Evolutionary conservation across 2,888 invertebrate species (phyloP).

Genomic region (Diarsia mendica): DNA sequence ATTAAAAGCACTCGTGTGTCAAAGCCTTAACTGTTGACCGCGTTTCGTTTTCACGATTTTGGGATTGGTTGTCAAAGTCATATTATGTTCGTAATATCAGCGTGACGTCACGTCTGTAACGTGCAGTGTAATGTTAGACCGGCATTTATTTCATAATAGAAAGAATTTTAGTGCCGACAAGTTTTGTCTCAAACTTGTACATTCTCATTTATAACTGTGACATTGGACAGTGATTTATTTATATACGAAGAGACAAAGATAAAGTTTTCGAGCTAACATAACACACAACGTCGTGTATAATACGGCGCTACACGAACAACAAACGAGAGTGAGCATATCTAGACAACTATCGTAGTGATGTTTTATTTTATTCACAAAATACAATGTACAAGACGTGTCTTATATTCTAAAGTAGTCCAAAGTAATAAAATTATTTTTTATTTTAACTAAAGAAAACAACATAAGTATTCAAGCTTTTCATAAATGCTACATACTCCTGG

Average conservation of each 20-base stretch:
- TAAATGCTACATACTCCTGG: too few relatives aligned
- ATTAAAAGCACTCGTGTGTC: constrained; percentile 21
- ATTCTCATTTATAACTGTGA: neutral
- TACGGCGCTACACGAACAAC: neutral
- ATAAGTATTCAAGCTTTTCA: too few relatives aligned
- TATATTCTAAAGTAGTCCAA: neutral
- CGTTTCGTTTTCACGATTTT: constrained; percentile 5
- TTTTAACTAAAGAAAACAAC: neutral
- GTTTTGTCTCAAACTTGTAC: neutral
- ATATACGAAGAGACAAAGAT: neutral
- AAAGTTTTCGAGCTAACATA: neutral
- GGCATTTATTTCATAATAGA: too few relatives aligned
- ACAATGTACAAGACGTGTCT: neutral
- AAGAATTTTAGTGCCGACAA: too few relatives aligned
- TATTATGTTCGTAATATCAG: too few relatives aligned
- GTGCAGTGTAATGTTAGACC: too few relatives aligned
- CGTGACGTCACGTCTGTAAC: neutral
- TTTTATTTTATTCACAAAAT: neutral
- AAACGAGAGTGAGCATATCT: neutral
- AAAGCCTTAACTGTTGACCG: neutral
- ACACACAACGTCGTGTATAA: neutral
- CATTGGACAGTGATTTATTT: neutral
- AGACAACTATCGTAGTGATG: neutral
- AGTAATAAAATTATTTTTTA: neutral
- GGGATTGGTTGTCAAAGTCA: neutral